Percentiles rank a stretch among this genome's conserved stretches.
Conservation (phyloP, 2,797 vertebrate species). For the Rachycentron canadum region DNA sequence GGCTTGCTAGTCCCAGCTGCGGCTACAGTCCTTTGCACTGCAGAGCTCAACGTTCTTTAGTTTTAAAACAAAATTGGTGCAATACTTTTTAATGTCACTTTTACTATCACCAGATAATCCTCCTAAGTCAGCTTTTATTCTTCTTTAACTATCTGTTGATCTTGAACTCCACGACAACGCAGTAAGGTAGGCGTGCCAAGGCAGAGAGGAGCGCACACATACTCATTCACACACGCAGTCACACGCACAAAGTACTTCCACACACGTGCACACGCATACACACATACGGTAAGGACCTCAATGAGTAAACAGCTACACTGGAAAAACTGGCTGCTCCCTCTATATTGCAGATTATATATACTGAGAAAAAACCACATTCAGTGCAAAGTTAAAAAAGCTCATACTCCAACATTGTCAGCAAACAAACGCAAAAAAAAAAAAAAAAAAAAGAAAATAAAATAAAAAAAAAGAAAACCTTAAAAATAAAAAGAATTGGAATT, state of each 20-base stretch:
- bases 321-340: conserved; percentile 92
- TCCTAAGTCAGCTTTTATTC: conserved; percentile 90
- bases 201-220: conserved; percentile 94
- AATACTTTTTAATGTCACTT: conserved; percentile 91
- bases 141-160: conserved; percentile 88
- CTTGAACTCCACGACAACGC: conserved; percentile 94
- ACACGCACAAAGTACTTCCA: conserved; percentile 63
- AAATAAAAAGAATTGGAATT: conserved; percentile 88
- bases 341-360: conserved; percentile 89
- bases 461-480: conserved; percentile 67
- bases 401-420: conserved; percentile 92
- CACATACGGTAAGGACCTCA: conserved; percentile 90
- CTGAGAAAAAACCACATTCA: conserved; percentile 93
- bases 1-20: conserved; percentile 98
- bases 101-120: conserved; percentile 89
- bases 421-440: conserved; percentile 83
- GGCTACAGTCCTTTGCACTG: conserved; percentile 98
- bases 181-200: conserved; percentile 96
- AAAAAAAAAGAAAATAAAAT: conserved; percentile 40
- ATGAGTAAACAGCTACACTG: conserved; percentile 98
- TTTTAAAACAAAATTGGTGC: conserved; percentile 97
- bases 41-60: conserved; percentile 96
- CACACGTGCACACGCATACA: conserved; percentile 50
- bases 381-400: conserved; percentile 98
- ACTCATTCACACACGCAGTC: conserved; percentile 63